These are phyloP conservation scores for Onthophagus sagittarius DNA, from an alignment of 2,888 invertebrate species.

Conservation along the genomic window DNA sequence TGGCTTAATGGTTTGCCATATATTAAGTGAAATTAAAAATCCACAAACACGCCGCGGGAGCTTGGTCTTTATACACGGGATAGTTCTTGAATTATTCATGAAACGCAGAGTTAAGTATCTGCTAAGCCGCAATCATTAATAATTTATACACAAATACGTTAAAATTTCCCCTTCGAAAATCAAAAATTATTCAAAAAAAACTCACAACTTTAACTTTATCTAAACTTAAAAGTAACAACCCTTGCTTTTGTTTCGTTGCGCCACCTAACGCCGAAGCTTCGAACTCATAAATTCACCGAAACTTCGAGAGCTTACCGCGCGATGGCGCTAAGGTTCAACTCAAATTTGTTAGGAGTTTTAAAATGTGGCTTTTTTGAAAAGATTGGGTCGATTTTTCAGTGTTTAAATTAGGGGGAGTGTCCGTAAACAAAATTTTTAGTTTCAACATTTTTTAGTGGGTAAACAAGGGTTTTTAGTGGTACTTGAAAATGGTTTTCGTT, in stretches of 20 bases:
- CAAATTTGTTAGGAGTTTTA: too few species aligned
- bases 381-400: background rate
- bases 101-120: background rate
- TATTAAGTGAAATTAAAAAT: background rate
- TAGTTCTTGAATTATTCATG: background rate
- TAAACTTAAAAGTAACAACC: background rate
- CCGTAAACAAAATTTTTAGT: background rate
- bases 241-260: constrained; percentile 24
- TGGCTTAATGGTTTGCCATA: background rate
- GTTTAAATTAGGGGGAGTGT: background rate
- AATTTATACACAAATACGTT: background rate
- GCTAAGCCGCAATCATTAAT: background rate
- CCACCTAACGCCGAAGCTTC: constrained; percentile 15
- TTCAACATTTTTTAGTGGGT: too few species aligned
- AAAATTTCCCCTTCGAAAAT: background rate
- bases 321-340: background rate
- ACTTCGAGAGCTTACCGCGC: background rate
- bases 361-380: background rate
- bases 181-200: background rate
- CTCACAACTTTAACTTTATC: background rate
- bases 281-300: background rate
- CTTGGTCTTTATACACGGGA: background rate
- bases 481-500: background rate
- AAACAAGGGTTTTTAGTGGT: background rate
- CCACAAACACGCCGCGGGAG: constrained; percentile 14